A percentile compares a stretch with the other conserved stretches of the same genome.
Evolutionary conservation across 1,140 invertebrate species (phyloP).

Genomic region (Eriosoma lanigerum): DNA sequence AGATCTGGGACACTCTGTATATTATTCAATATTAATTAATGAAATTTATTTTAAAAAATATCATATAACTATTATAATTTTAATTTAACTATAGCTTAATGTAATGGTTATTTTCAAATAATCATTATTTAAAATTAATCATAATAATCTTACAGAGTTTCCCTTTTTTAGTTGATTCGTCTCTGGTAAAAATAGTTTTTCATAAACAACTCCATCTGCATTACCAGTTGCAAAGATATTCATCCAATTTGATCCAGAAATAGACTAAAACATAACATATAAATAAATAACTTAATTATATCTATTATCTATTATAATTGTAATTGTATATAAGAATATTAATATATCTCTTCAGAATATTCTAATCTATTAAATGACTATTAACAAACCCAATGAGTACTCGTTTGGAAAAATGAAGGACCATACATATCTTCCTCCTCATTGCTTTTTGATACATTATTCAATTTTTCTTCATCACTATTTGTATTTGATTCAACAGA

Average conservation of each 20-base stretch:
- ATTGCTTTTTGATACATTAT: not conserved
- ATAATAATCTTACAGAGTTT: slow-evolving; percentile 6
- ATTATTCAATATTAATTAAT: too few relatives aligned
- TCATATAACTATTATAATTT: too few relatives aligned
- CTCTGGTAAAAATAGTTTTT: slow-evolving; percentile 10
- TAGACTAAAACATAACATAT: slow-evolving; percentile 16
- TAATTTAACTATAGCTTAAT: too few relatives aligned
- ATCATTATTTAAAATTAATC: too few relatives aligned
- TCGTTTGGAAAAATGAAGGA: slow-evolving; percentile 24
- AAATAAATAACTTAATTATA: not conserved
- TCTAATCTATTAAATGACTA: not conserved
- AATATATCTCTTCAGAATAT: too few relatives aligned
- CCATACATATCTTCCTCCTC: slow-evolving; percentile 38
- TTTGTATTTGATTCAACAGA: not conserved
- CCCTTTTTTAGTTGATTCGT: slow-evolving; percentile 5
- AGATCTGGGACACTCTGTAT: too few relatives aligned
- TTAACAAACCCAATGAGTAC: slow-evolving; percentile 41
- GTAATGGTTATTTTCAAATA: too few relatives aligned
- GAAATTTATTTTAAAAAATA: too few relatives aligned
- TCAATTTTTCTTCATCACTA: slow-evolving; percentile 18
- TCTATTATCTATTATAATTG: too few relatives aligned
- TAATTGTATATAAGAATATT: too few relatives aligned
- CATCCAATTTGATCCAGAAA: slow-evolving; percentile 41
- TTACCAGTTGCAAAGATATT: slow-evolving; percentile 39
- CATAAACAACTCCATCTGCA: slow-evolving; percentile 38